Evolutionary conservation across 2,113 vertebrate species (phyloP).

Genomic region (Cynoglossus semilaevis): DNA sequence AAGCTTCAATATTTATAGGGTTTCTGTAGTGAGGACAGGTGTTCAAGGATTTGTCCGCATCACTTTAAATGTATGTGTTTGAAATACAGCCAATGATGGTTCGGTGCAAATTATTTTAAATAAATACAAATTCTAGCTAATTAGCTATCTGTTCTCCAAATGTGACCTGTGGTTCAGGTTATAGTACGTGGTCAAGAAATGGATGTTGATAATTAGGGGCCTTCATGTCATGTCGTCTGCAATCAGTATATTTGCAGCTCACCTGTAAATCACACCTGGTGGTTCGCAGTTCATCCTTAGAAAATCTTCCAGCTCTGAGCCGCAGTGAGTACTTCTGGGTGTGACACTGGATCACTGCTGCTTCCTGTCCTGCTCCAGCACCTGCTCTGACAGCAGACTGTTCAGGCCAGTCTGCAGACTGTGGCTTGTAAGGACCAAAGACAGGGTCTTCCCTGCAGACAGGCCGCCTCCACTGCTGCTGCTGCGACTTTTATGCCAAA

Average conservation of each 20-base stretch:
- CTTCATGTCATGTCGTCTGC: no score
- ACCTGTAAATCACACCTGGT: slow-evolving; percentile 92
- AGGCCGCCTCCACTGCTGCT: slow-evolving; percentile 56
- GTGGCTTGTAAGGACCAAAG: slow-evolving; percentile 87
- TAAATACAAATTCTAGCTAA: slow-evolving; percentile 87
- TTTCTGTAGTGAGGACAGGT: no score
- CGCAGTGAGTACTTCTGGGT: slow-evolving; percentile 83
- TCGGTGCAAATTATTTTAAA: no score
- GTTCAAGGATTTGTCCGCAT: no score
- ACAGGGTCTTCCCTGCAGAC: slow-evolving; percentile 78
- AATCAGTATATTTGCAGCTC: no score
- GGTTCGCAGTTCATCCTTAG: slow-evolving; percentile 88
- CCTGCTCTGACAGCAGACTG: slow-evolving; percentile 84
- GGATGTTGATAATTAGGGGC: no score
- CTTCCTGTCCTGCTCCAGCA: slow-evolving; percentile 79
- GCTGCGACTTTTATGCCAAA: slow-evolving; percentile 69
- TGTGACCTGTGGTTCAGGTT: no score
- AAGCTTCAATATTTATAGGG: no score
- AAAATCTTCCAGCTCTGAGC: slow-evolving; percentile 90
- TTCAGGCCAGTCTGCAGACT: slow-evolving; percentile 85
- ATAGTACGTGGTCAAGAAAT: no score
- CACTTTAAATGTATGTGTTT: no score
- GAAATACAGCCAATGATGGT: no score
- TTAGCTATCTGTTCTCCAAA: slow-evolving; percentile 93
- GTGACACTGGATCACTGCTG: no score